These are phyloP conservation scores for Sebastes paucispinis DNA, from an alignment of 2,797 vertebrate species.

Conservation along the genomic window DNA sequence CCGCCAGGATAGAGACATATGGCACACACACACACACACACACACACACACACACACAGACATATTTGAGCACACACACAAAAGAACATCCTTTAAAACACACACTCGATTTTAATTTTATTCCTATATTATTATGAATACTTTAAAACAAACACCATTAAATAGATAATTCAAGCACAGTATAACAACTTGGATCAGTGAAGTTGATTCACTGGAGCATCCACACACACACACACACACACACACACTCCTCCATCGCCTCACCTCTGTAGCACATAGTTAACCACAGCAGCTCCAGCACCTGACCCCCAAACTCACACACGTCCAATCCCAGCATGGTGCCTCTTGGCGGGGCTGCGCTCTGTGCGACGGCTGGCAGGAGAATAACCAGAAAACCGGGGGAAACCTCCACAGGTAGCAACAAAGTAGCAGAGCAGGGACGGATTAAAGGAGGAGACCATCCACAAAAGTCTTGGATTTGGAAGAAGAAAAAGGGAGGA, in stretches of 20 bases:
- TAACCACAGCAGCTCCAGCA: slow-evolving; percentile 91
- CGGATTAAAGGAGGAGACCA: slow-evolving; percentile 32
- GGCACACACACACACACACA: neutral
- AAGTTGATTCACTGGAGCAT: slow-evolving; percentile 26
- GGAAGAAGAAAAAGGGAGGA: neutral
- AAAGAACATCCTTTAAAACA: neutral
- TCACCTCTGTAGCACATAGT: slow-evolving; percentile 95
- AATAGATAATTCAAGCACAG: neutral
- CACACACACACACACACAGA: slow-evolving; percentile 22
- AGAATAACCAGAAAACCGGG: slow-evolving; percentile 50
- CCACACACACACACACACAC: neutral
- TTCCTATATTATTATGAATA: neutral
- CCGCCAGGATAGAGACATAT: slow-evolving; percentile 56
- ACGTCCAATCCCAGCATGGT: slow-evolving; percentile 92
- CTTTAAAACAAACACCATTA: neutral
- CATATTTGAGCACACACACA: slow-evolving; percentile 2
- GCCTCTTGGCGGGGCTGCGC: slow-evolving; percentile 60
- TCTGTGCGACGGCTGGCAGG: slow-evolving; percentile 45
- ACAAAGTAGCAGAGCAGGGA: slow-evolving; percentile 38
- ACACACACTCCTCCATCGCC: slow-evolving; percentile 34
- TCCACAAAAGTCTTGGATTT: slow-evolving; percentile 55
- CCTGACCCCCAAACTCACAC: slow-evolving; percentile 91
- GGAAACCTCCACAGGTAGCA: slow-evolving; percentile 69
- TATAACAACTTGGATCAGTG: slow-evolving; percentile 7
- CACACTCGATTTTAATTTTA: neutral